These are phyloP conservation scores for Apodemia zela DNA, from an alignment of 2,888 invertebrate species.

Conservation along the genomic window DNA sequence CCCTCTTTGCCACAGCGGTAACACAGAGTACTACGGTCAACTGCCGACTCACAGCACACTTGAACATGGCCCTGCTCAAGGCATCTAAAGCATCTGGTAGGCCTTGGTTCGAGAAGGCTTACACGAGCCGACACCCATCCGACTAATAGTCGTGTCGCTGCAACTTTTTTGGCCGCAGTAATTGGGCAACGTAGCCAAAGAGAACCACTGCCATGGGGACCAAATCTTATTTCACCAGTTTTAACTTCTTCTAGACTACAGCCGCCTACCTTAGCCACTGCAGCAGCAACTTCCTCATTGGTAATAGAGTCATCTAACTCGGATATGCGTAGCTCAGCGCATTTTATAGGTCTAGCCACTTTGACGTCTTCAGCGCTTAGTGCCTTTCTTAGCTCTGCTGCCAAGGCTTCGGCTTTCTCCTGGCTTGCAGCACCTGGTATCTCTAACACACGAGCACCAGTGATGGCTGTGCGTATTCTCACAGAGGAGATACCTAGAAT, in stretches of 20 bases:
- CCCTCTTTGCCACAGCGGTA: conserved; percentile 31
- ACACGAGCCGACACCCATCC: no score
- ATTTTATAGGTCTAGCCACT: conserved; percentile 25
- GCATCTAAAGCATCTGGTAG: conserved; percentile 28
- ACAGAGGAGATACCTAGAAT: conserved; percentile 19
- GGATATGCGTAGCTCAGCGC: conserved; percentile 21
- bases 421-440: conserved; percentile 21
- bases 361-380: conserved; percentile 14
- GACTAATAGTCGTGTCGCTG: no score
- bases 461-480: conserved; percentile 16
- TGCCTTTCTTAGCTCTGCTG: conserved; percentile 20
- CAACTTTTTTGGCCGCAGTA: conserved; percentile 23
- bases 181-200: conserved; percentile 22
- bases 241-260: conserved; percentile 14
- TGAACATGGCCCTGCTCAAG: conserved; percentile 25
- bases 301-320: conserved; percentile 25
- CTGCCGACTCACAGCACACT: conserved; percentile 15
- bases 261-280: conserved; percentile 15
- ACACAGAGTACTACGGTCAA: conserved; percentile 20
- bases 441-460: conserved; percentile 27
- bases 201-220: background rate
- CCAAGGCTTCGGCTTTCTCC: conserved; percentile 26
- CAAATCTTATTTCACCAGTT: background rate
- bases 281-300: conserved; percentile 11
- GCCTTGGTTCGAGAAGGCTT: conserved; percentile 14